Conservation (phyloP, 2,888 invertebrate genomes). For the Argyresthia albistria region DNA sequence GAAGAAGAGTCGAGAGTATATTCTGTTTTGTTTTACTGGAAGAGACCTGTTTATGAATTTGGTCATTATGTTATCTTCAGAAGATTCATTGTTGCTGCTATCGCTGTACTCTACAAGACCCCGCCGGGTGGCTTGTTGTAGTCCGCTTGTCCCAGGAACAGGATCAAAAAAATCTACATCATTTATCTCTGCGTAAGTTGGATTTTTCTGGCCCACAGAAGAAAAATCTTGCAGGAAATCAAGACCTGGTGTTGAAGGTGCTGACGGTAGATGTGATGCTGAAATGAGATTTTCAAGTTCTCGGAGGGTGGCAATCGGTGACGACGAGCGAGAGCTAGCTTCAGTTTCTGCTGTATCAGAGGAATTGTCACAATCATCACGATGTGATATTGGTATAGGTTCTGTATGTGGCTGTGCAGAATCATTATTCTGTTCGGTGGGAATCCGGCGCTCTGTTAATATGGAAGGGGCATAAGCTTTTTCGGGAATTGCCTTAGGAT, state of each 20-base stretch:
- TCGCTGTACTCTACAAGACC: constrained; percentile 3
- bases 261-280: not conserved
- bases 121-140: not conserved
- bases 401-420: not conserved
- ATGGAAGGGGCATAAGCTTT: constrained; percentile 3
- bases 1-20: constrained; percentile 4
- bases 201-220: not conserved
- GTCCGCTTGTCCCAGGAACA: constrained; percentile 4
- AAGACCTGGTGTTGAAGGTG: constrained; percentile 6
- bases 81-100: not conserved
- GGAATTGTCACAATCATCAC: not conserved
- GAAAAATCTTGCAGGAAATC: constrained; percentile 1
- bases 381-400: no score
- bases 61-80: constrained; percentile 1
- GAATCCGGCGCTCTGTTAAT: not conserved
- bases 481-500: constrained; percentile 4
- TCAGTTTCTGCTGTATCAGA: not conserved
- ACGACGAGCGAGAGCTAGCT: not conserved
- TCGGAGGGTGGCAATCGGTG: constrained; percentile 1
- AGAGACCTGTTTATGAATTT: not conserved
- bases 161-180: not conserved
- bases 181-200: constrained; percentile 2
- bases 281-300: not conserved
- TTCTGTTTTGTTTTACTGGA: not conserved
- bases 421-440: not conserved